Percentiles rank a stretch among this genome's conserved stretches.
Evolutionary conservation across 2,888 invertebrate genomes (phyloP).

Genomic region (Sussaba pulchella): DNA sequence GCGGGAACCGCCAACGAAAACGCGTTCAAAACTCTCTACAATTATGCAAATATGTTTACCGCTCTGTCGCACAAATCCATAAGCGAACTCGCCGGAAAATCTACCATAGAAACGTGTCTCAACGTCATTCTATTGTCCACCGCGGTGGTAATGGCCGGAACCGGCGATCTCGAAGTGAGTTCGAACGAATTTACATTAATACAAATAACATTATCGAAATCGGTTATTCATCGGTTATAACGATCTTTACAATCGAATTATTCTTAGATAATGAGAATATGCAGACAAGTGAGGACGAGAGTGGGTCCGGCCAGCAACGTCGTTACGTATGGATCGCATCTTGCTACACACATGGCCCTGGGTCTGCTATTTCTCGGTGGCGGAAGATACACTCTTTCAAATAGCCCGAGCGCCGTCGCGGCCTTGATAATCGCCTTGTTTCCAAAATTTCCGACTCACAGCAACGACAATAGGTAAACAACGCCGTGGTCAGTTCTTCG

Average conservation of each 20-base stretch:
- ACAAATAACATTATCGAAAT: no score
- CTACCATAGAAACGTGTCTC: slow-evolving; percentile 95
- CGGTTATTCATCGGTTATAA: no score
- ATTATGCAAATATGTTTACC: slow-evolving; percentile 90
- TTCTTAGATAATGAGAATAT: slow-evolving; percentile 89
- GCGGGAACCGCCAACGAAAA: slow-evolving; percentile 95
- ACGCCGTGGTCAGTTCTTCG: no score
- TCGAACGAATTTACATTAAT: background rate
- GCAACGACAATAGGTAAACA: slow-evolving; percentile 97
- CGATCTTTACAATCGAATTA: no score
- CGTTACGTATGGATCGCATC: slow-evolving; percentile 95
- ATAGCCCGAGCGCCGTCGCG: slow-evolving; percentile 94
- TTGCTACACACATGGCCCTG: slow-evolving; percentile 97
- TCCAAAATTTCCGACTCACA: slow-evolving; percentile 98
- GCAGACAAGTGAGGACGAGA: slow-evolving; percentile 93
- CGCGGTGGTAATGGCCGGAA: slow-evolving; percentile 97
- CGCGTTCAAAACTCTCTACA: slow-evolving; percentile 92
- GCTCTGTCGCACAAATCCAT: slow-evolving; percentile 89
- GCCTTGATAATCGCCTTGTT: slow-evolving; percentile 97
- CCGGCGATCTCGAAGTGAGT: slow-evolving; percentile 91
- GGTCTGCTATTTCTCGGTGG: slow-evolving; percentile 97
- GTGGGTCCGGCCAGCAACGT: slow-evolving; percentile 90
- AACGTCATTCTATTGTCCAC: slow-evolving; percentile 93
- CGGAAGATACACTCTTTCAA: slow-evolving; percentile 93
- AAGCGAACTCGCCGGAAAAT: slow-evolving; percentile 95